These are phyloP conservation scores for Camelus bactrianus DNA, from an alignment of 2,113 vertebrate genomes.

Conservation along the genomic window DNA sequence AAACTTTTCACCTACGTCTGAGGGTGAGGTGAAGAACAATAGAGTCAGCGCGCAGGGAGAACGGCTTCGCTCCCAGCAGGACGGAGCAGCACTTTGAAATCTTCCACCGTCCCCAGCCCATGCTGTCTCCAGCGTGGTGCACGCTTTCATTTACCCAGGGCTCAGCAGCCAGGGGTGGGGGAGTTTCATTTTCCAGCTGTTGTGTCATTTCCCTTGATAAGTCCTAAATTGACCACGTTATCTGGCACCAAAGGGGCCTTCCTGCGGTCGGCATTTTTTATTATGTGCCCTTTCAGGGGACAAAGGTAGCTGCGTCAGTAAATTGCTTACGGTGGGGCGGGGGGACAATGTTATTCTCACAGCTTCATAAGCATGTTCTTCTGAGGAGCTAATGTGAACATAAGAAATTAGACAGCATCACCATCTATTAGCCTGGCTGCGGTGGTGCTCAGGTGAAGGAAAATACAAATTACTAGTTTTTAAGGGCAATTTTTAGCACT, in stretches of 20 bases:
- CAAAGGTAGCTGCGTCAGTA: conserved; percentile 85
- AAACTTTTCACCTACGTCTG: conserved; percentile 80
- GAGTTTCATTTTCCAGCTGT: conserved; percentile 87
- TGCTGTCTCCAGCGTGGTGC: conserved; percentile 83
- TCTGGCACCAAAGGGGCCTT: conserved; percentile 88
- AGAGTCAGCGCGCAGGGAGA: conserved; percentile 68
- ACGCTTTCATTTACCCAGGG: conserved; percentile 86
- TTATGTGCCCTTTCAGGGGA: conserved; percentile 86
- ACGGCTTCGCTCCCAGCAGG: conserved; percentile 75
- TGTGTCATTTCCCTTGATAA: conserved; percentile 91
- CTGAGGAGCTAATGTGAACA: conserved; percentile 75
- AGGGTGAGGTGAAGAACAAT: conserved; percentile 81
- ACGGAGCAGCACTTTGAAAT: conserved; percentile 83
- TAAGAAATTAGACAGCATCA: conserved; percentile 75
- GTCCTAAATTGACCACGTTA: conserved; percentile 90
- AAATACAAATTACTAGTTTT: conserved; percentile 69
- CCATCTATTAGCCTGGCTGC: conserved; percentile 35
- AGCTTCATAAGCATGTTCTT: conserved; percentile 81
- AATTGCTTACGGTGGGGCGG: conserved; percentile 62
- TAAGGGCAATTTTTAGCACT: conserved; percentile 55
- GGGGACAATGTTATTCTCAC: conserved; percentile 81
- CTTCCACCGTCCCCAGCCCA: conserved; percentile 76
- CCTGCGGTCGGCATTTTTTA: conserved; percentile 85
- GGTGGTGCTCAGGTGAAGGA: conserved; percentile 46
- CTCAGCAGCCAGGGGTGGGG: conserved; percentile 78